These are phyloP conservation scores for Tapirus terrestris DNA, from an alignment of 2,113 vertebrate species.

Conservation along the genomic window DNA sequence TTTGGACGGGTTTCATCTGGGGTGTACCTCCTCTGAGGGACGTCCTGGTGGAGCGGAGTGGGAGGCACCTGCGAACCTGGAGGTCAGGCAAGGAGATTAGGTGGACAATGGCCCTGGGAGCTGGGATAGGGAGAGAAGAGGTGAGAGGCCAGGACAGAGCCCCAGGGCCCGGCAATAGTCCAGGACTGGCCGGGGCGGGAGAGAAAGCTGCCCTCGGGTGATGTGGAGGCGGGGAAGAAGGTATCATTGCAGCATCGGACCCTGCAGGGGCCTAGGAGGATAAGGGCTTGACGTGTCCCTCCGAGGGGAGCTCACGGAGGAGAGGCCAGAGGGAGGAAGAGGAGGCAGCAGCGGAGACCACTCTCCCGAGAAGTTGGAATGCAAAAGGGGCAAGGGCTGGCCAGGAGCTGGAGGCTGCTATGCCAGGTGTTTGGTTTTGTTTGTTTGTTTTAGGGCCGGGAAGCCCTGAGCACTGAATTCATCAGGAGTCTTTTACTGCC, in stretches of 20 bases:
- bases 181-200: accelerated
- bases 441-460: neutral
- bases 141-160: neutral
- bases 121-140: neutral
- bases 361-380: neutral
- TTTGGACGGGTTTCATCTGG: accelerated
- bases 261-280: neutral
- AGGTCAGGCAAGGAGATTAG: neutral
- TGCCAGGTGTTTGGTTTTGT: neutral
- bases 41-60: neutral
- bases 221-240: neutral
- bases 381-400: neutral
- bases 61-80: neutral
- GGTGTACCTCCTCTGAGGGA: neutral
- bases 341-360: accelerated
- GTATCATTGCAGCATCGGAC: neutral
- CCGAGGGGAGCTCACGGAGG: neutral
- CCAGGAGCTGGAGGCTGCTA: neutral
- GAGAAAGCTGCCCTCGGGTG: no score
- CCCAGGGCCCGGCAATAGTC: neutral
- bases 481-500: neutral
- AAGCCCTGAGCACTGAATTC: neutral
- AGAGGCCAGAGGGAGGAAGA: neutral
- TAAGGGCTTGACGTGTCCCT: neutral
- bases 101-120: neutral